These are phyloP conservation scores for Crotophaga sulcirostris DNA, from an alignment of 2,113 vertebrate genomes.

Conservation along the genomic window DNA sequence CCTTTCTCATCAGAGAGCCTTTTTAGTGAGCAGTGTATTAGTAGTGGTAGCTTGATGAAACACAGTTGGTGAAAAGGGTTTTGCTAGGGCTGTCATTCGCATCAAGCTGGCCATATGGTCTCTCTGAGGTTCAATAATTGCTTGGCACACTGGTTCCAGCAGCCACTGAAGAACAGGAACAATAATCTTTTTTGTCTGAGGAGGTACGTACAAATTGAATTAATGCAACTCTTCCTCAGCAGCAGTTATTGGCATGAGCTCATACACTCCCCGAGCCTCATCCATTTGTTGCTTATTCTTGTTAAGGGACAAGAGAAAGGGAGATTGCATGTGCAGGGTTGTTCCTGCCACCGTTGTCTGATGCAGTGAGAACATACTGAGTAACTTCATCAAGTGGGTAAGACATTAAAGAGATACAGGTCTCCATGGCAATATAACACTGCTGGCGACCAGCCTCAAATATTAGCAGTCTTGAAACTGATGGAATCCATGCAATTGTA, in stretches of 20 bases:
- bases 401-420: background rate
- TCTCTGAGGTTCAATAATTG: background rate
- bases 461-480: background rate
- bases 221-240: background rate
- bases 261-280: background rate
- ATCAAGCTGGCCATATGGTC: background rate
- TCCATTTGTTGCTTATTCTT: background rate
- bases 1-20: slow-evolving; percentile 11
- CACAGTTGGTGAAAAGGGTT: background rate
- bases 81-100: background rate
- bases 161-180: background rate
- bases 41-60: background rate
- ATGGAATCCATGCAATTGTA: background rate
- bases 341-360: background rate
- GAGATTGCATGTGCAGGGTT: background rate
- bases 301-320: background rate
- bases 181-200: background rate
- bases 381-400: background rate
- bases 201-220: background rate
- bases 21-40: background rate
- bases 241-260: background rate
- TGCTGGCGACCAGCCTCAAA: background rate
- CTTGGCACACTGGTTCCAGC: background rate
- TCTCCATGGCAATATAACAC: background rate
- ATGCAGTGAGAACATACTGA: background rate